Evolutionary conservation across 2,888 invertebrate species (phyloP).

Genomic region (Parasteatoda lunata): DNA sequence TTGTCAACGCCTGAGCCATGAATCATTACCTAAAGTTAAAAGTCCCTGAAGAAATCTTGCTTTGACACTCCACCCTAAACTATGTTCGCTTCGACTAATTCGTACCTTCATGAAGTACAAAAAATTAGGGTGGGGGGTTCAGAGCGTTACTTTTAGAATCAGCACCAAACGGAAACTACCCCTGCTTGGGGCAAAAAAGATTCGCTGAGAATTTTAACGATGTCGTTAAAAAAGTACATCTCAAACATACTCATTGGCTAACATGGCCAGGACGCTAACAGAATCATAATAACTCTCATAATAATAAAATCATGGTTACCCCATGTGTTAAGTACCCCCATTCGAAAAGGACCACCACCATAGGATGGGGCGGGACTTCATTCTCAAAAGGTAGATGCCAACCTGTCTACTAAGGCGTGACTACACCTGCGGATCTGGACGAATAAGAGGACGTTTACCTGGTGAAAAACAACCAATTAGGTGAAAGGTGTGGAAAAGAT

Average conservation of each 20-base stretch:
- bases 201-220: conserved; percentile 56
- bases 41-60: neutral
- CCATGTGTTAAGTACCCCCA: neutral
- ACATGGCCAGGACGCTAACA: neutral
- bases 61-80: conserved; percentile 10
- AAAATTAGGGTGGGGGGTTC: neutral
- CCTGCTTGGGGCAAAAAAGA: conserved; percentile 17
- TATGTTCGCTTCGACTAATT: neutral
- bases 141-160: no score
- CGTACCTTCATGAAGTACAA: neutral
- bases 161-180: neutral
- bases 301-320: conserved; percentile 8
- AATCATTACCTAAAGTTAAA: conserved; percentile 1
- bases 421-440: conserved; percentile 25
- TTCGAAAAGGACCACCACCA: conserved; percentile 41
- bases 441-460: conserved; percentile 38
- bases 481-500: neutral
- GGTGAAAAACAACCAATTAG: conserved; percentile 49
- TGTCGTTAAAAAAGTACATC: conserved; percentile 6
- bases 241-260: conserved; percentile 8
- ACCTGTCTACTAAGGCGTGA: conserved; percentile 64
- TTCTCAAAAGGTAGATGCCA: conserved; percentile 59
- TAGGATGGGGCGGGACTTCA: conserved; percentile 31
- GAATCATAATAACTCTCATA: conserved; percentile 49
- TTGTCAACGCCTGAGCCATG: conserved; percentile 23